Conservation (phyloP, 2,113 vertebrate genomes). For the Litocranius walleri region DNA sequence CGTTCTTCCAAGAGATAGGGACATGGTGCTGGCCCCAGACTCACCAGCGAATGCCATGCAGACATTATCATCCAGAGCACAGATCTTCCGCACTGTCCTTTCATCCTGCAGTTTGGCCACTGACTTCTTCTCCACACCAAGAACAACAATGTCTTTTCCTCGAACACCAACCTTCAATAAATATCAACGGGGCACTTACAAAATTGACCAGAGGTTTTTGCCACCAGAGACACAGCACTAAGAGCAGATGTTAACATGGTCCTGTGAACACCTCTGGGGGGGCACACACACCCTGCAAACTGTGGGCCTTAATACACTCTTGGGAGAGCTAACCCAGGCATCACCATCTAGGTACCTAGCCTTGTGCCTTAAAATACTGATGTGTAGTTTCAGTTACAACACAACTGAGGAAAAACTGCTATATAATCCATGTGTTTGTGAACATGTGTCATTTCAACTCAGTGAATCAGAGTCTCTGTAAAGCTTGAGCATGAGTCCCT, state of each 20-base stretch:
- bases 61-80: conserved; percentile 88
- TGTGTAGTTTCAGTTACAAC: accelerated
- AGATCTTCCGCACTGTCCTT: conserved; percentile 90
- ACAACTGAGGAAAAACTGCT: accelerated
- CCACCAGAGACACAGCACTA: no score
- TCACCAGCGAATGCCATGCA: conserved; percentile 92
- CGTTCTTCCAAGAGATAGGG: no score
- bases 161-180: conserved; percentile 85
- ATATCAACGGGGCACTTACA: not conserved
- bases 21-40: accelerated
- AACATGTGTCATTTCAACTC: not conserved
- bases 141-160: conserved; percentile 88
- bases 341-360: no score
- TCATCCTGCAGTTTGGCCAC: conserved; percentile 92
- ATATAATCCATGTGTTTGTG: not conserved
- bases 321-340: not conserved
- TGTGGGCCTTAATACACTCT: accelerated
- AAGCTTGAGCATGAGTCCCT: no score
- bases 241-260: accelerated
- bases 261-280: not conserved
- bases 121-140: conserved; percentile 92
- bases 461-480: not conserved
- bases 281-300: no score
- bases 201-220: not conserved
- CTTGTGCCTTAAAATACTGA: not conserved